These are phyloP conservation scores for Episyrphus balteatus DNA, from an alignment of 1,140 invertebrate species.

Conservation along the genomic window DNA sequence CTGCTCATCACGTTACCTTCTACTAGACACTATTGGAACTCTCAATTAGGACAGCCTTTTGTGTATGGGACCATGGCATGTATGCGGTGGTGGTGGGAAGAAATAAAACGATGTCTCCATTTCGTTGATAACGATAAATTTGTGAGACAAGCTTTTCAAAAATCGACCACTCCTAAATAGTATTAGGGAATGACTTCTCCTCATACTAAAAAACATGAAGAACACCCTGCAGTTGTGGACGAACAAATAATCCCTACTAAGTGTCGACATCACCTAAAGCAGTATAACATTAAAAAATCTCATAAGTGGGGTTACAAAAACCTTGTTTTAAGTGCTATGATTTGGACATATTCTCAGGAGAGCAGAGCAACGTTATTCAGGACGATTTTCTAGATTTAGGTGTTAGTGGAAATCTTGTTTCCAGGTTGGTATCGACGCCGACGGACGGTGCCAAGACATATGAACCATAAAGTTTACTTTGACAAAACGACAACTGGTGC, in stretches of 20 bases:
- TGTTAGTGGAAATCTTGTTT: conserved; percentile 24
- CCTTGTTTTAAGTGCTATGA: conserved; percentile 21
- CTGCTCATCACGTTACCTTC: conserved; percentile 12
- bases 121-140: conserved; percentile 18
- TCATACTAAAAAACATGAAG: no score
- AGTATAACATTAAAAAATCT: conserved; percentile 26
- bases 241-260: no score
- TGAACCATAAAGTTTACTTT: conserved; percentile 32
- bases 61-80: conserved; percentile 15
- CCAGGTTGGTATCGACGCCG: conserved; percentile 13
- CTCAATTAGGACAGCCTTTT: conserved; percentile 11
- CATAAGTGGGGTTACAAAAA: conserved; percentile 32
- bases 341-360: conserved; percentile 29
- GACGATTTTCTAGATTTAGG: conserved; percentile 16
- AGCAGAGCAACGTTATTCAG: conserved; percentile 15
- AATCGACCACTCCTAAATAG: no score
- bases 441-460: conserved; percentile 17
- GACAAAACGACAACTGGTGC: conserved; percentile 37
- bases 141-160: no score
- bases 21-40: conserved; percentile 16
- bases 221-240: no score
- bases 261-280: no score
- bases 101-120: conserved; percentile 21
- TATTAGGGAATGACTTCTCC: no score
- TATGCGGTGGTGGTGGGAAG: conserved; percentile 20